Conservation (phyloP, 2,888 invertebrate genomes). For the Orgyia antiqua region DNA sequence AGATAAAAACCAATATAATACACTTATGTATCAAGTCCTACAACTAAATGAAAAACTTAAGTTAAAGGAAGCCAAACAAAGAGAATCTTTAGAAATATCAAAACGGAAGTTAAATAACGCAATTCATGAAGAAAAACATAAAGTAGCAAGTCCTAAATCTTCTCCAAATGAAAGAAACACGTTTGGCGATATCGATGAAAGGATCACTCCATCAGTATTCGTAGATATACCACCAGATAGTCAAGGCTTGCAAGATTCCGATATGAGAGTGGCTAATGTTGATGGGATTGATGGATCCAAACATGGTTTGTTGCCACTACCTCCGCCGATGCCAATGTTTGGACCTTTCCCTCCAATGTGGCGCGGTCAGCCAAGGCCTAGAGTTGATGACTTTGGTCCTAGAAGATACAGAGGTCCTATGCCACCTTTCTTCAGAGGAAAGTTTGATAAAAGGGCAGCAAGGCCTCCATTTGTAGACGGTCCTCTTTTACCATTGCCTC, state of each 20-base stretch:
- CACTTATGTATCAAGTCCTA: slow-evolving; percentile 86
- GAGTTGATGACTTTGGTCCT: slow-evolving; percentile 51
- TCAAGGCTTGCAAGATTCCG: slow-evolving; percentile 52
- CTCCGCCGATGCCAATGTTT: slow-evolving; percentile 49
- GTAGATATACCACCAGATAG: slow-evolving; percentile 51
- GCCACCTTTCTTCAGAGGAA: slow-evolving; percentile 53
- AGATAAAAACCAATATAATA: slow-evolving; percentile 85
- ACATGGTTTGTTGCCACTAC: slow-evolving; percentile 38
- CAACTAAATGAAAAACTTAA: slow-evolving; percentile 88
- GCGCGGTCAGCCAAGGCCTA: slow-evolving; percentile 52
- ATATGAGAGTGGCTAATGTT: slow-evolving; percentile 43
- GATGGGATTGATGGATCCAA: slow-evolving; percentile 34
- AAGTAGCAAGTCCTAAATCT: slow-evolving; percentile 66
- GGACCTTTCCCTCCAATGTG: slow-evolving; percentile 44
- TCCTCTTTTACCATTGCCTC: slow-evolving; percentile 45
- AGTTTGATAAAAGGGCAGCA: slow-evolving; percentile 48
- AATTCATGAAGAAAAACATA: slow-evolving; percentile 56
- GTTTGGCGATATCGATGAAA: slow-evolving; percentile 74
- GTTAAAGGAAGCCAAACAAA: slow-evolving; percentile 85
- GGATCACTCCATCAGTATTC: slow-evolving; percentile 52
- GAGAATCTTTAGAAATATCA: slow-evolving; percentile 80
- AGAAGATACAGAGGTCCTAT: slow-evolving; percentile 51
- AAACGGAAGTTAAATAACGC: slow-evolving; percentile 61
- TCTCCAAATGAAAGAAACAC: slow-evolving; percentile 52
- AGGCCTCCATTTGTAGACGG: slow-evolving; percentile 42